Evolutionary conservation across 2,888 invertebrate genomes (phyloP), one percentile per base, ranked within the genome.

Genomic region (Agrotis clavis): DNA sequence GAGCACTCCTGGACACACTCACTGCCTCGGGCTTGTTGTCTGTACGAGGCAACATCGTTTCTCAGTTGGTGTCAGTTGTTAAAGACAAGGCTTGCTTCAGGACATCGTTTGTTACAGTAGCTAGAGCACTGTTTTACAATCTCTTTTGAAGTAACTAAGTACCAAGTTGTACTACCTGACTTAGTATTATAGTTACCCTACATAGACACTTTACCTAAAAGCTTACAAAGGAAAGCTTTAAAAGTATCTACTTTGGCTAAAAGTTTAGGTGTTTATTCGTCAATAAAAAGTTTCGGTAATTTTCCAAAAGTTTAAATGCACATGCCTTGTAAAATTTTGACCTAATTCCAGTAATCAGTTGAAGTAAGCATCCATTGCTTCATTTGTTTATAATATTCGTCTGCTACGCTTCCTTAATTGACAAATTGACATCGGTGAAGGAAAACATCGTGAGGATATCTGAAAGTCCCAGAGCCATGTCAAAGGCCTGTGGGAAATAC

Each of bases 81-180:
- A 61, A 79, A 71, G 19, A 48, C 25, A 25, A 62, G 14, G 13
- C 13, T 6, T 30, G 48, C 53, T 63, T 21, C 25, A 9, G 64
- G 59, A 45, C 30, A 25, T 16, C 53, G 14, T 59, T 73, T 45
- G 18, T n/a, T 41, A 35, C 30, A 30, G 47, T 6, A 13, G 19
- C 25, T 16, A 1, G 16, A 18, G 19, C 14, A 48, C 7, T 13
- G 19, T 30, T 47, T 7, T n/a, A 16, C 16, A 48, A 41, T 3
- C 6, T n/a, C 30, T 25, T 30, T 4, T n/a, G 5, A 25, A 66
- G 18, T 56, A 25, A 4, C 30, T n/a, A 41, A 41, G 35, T 19
- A 54, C 11, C 19, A 62, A 25, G 16, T 4, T 64, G 4, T 7
- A 16, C 25, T 47, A 41, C 14, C 35, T 35, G 35, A 35, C 35